Evolutionary conservation across 2,797 vertebrate species (phyloP).

Genomic region (Syngnathus rostellatus): DNA sequence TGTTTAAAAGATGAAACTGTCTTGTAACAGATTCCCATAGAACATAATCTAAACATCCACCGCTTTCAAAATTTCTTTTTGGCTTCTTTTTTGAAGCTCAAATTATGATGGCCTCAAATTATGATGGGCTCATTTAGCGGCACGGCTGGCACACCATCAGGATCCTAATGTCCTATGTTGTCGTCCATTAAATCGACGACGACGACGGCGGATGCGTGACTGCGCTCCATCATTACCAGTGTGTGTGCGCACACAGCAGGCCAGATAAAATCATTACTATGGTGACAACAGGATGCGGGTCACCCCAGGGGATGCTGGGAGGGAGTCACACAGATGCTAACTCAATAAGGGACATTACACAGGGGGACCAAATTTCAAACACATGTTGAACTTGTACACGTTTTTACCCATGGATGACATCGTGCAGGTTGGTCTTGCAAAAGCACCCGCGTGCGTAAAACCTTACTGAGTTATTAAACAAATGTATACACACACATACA

Average conservation of each 20-base stretch:
- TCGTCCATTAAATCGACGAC: conserved; percentile 30
- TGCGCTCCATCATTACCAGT: conserved; percentile 33
- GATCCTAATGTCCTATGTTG: conserved; percentile 18
- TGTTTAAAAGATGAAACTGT: background rate
- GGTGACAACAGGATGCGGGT: conserved; percentile 64
- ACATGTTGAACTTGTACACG: conserved; percentile 6
- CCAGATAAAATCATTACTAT: conserved; percentile 66
- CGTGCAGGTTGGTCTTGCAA: background rate
- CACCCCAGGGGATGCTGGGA: conserved; percentile 47
- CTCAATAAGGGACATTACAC: conserved; percentile 25
- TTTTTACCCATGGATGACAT: background rate
- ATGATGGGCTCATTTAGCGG: conserved; percentile 7
- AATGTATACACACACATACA: conserved; percentile 18
- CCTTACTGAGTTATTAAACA: background rate
- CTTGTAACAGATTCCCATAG: background rate
- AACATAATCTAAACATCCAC: background rate
- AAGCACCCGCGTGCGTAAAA: conserved; percentile 1
- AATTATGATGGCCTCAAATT: background rate
- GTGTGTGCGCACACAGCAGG: conserved; percentile 52
- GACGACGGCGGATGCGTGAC: conserved; percentile 35
- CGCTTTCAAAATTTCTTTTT: background rate
- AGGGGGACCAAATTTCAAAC: conserved; percentile 24
- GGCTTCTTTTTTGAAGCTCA: too few species aligned
- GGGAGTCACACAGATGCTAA: conserved; percentile 57
- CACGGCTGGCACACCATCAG: conserved; percentile 24